These are phyloP conservation scores for Mus spretus DNA, from an alignment of 2,797 vertebrate species.

Conservation along the genomic window DNA sequence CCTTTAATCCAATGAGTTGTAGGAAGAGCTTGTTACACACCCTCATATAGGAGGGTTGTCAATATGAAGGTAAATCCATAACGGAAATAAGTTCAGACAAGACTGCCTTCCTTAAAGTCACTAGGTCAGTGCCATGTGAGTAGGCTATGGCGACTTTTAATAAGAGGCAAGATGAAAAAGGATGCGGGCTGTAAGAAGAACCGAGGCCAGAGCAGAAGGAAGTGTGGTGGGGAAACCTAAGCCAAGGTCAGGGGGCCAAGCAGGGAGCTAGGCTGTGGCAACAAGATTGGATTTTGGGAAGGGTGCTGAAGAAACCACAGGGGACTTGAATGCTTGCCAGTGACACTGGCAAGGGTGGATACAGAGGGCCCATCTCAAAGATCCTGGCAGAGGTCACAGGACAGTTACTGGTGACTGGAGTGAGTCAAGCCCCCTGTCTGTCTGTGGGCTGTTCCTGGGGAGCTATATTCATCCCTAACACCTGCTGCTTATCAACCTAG, in stretches of 20 bases:
- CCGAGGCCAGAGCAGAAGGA: neutral
- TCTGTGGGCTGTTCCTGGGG: neutral
- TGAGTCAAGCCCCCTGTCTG: neutral
- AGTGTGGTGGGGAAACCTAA: neutral
- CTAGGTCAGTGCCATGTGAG: neutral
- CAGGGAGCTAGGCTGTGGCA: neutral
- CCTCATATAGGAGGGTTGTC: neutral
- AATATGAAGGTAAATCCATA: conserved; percentile 1
- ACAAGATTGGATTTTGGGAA: neutral
- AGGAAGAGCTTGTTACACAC: neutral
- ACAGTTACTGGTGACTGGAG: neutral
- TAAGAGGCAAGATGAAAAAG: neutral
- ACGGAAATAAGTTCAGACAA: neutral
- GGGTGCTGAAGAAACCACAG: neutral
- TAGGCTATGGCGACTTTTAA: neutral
- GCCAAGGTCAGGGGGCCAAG: neutral
- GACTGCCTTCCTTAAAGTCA: conserved; percentile 1
- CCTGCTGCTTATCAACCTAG: neutral
- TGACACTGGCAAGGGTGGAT: neutral
- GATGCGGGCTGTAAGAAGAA: neutral
- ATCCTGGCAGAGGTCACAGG: neutral
- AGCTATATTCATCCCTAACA: neutral
- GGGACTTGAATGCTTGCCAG: neutral
- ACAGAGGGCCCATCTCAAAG: neutral
- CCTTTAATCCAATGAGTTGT: conserved; percentile 41